These are phyloP conservation scores for Cistogaster globosa DNA, from an alignment of 2,888 invertebrate species.

Conservation along the genomic window DNA sequence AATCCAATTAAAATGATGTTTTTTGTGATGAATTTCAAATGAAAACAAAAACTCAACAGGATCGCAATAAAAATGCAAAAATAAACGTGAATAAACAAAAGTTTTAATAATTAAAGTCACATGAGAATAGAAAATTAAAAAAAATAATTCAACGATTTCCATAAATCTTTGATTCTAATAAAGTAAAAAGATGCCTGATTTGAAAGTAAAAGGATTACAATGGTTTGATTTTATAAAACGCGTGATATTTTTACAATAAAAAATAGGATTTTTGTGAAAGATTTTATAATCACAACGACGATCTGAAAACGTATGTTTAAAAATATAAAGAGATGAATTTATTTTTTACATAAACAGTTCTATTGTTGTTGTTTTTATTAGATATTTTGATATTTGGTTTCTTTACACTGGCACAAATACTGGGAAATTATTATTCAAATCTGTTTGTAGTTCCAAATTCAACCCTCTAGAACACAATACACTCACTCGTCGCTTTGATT, in stretches of 20 bases:
- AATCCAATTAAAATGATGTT: neutral
- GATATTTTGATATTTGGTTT: slow-evolving; percentile 2
- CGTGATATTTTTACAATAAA: slow-evolving; percentile 53
- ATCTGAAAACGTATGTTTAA: slow-evolving; percentile 1
- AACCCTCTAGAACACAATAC: slow-evolving; percentile 35
- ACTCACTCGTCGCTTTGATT: slow-evolving; percentile 4
- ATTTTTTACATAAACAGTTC: slow-evolving; percentile 28
- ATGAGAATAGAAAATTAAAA: neutral
- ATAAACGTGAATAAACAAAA: slow-evolving; percentile 18
- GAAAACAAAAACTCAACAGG: slow-evolving; percentile 50
- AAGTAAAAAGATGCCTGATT: neutral
- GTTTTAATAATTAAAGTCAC: slow-evolving; percentile 38
- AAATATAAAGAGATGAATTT: slow-evolving; percentile 19
- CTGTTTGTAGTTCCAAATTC: slow-evolving; percentile 20
- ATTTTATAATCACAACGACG: slow-evolving; percentile 43
- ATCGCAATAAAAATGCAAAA: slow-evolving; percentile 1
- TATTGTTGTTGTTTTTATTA: slow-evolving; percentile 11
- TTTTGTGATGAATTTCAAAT: neutral
- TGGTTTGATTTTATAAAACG: slow-evolving; percentile 61
- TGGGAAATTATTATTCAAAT: slow-evolving; percentile 29
- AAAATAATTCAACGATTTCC: neutral
- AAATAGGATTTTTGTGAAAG: slow-evolving; percentile 23
- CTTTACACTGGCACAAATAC: neutral
- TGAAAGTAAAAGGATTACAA: slow-evolving; percentile 57
- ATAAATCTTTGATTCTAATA: neutral